phyloP scores from a whole-genome alignment of 2,797 vertebrate genomes.

The Gymnoscopelus braueri region DNA sequence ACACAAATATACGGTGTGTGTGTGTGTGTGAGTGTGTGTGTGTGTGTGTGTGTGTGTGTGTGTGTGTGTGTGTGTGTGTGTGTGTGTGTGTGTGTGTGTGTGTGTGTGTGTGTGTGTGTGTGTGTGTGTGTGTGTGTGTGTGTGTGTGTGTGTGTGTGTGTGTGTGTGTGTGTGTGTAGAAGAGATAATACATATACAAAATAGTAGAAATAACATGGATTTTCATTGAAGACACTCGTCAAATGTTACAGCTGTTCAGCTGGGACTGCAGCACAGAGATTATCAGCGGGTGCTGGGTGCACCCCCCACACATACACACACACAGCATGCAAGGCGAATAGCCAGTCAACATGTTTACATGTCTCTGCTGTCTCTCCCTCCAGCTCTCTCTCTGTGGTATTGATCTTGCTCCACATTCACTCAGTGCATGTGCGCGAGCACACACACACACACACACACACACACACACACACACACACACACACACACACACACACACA shows the following conservation, averaged over 20 bases:
- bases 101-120: too few species aligned
- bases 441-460: not conserved
- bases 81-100: too few species aligned
- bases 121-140: too few species aligned
- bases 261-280: not conserved
- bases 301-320: too few species aligned
- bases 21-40: too few species aligned
- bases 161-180: not conserved
- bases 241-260: not conserved
- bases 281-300: too few species aligned
- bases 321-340: not conserved
- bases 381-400: not conserved
- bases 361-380: not conserved
- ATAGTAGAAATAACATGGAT: too few species aligned
- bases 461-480: conserved; percentile 5
- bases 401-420: conserved; percentile 3
- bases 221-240: not conserved
- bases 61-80: too few species aligned
- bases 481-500: not conserved
- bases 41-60: too few species aligned
- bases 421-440: not conserved
- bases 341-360: not conserved
- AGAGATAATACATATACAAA: not conserved
- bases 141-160: too few species aligned
- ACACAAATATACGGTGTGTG: too few species aligned